A percentile compares a stretch with the other conserved stretches of the same genome.
These are phyloP conservation scores for Typhlichthys subterraneus DNA, from an alignment of 2,797 vertebrate genomes.

Conservation along the genomic window DNA sequence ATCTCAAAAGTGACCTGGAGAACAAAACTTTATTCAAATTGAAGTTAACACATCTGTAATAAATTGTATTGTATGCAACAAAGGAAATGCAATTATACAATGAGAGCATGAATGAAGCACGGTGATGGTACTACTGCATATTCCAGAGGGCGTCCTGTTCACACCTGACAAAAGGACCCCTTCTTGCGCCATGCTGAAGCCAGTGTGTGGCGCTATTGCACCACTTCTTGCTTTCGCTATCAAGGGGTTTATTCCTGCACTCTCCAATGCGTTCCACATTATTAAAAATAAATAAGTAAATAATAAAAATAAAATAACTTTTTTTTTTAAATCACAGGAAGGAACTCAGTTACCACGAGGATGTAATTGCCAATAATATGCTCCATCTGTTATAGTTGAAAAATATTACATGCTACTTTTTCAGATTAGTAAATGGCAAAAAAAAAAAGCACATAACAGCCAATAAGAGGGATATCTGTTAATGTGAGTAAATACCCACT, in stretches of 20 bases:
- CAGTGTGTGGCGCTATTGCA: background rate
- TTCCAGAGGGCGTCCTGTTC: background rate
- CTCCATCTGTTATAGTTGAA: conserved; percentile 29
- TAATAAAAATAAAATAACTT: no score
- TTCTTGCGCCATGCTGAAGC: conserved; percentile 14
- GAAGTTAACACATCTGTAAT: no score
- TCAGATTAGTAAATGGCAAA: no score
- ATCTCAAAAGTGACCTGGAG: background rate
- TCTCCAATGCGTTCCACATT: no score
- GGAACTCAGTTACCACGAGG: conserved; percentile 42
- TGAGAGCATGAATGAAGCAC: background rate
- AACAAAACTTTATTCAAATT: no score
- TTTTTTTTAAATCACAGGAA: conserved; percentile 13
- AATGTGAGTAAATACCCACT: conserved; percentile 1
- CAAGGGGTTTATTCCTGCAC: background rate
- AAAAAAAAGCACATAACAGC: conserved; percentile 23
- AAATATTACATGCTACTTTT: no score
- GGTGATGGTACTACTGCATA: background rate
- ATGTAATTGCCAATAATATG: conserved; percentile 46
- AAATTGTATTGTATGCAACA: no score
- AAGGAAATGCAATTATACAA: background rate
- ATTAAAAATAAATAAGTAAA: no score
- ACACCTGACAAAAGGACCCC: background rate
- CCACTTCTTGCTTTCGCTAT: background rate
- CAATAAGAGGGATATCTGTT: conserved; percentile 19